Base-by-base conservation (phyloP, 2,113 vertebrate species). In the Dipodomys merriami region DNA sequence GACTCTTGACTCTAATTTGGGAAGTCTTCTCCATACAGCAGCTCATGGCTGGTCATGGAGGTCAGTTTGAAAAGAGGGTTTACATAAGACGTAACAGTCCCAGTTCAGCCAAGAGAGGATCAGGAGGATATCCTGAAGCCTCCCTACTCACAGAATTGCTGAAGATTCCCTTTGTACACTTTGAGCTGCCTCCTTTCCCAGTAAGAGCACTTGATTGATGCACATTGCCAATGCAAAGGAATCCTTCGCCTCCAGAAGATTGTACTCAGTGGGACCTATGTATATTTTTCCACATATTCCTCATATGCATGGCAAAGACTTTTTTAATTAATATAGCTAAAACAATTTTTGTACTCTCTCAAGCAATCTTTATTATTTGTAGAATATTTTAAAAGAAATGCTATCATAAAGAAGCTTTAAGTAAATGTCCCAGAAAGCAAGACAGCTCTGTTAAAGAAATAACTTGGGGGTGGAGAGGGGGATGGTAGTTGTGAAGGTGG, bases 341-440 rank as follows among this genome's bases (percentile, higher is more conserved):
- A 80, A 29, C 2, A 68, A 25, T 71, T 39, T 46, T 68, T n/a
- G 7, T 57, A 53, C 23, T 86, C 68, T 93, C 53, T 88, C 25
- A 18, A 2, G 10, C 60, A 12, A 33, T 92, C 49, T 71, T 71
- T 69, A 53, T 23, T 85, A 87, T 65, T 44, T 67, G 57, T 74
- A 65, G 79, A 73, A 81, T 44, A 33, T 25, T 82, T 57, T 8
- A 73, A 27, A 83, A 88, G 33, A 64, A 25, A 30, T 39, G 57
- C 10, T 71, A n/a, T 82, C 69, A 91, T 71, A 83, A 80, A 87
- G 39, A 93, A 94, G 30, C 27, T 27, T 82, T 44, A 33, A 69
- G 65, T 89, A 53, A 95, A 94, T 23, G 23, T 81, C 72, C 68
- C 62, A 86, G 71, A 80, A 97, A 86, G 25, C 74, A 82, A 89